Evolutionary conservation across 2,113 vertebrate genomes (phyloP).

Genomic region (Lycaon pictus): DNA sequence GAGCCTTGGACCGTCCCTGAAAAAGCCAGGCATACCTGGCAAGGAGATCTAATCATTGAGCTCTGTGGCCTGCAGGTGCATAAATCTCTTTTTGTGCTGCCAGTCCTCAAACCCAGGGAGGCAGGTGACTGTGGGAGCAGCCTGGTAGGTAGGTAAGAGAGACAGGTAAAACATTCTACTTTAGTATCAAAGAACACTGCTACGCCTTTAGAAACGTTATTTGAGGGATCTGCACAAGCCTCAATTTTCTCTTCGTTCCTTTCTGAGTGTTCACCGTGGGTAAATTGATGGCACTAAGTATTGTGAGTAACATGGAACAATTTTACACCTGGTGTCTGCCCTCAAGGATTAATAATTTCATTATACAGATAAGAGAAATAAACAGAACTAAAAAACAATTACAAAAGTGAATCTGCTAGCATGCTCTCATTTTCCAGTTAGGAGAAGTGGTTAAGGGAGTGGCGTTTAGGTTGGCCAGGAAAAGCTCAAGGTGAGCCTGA

Average conservation of each 20-base stretch:
- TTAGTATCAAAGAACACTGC: background rate
- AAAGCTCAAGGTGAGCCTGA: background rate
- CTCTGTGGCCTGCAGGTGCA: background rate
- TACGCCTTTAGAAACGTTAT: background rate
- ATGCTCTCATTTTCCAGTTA: background rate
- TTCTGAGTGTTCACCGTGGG: background rate
- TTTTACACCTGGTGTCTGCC: background rate
- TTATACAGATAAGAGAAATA: background rate
- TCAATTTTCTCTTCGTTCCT: background rate
- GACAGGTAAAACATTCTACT: background rate
- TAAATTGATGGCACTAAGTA: background rate
- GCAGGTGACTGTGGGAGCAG: background rate
- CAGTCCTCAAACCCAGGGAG: background rate
- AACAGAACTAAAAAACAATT: conserved; percentile 20
- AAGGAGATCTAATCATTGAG: background rate
- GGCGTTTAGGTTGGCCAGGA: background rate
- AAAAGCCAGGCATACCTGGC: background rate
- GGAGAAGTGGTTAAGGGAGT: background rate
- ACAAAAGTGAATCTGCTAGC: background rate
- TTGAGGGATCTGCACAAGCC: background rate
- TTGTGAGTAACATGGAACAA: background rate
- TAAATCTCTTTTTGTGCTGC: background rate
- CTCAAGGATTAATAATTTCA: conserved; percentile 16
- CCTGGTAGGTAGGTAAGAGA: background rate
- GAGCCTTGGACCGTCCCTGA: background rate